Conservation (phyloP, 2,888 invertebrate species). For the Unio delphinus region DNA sequence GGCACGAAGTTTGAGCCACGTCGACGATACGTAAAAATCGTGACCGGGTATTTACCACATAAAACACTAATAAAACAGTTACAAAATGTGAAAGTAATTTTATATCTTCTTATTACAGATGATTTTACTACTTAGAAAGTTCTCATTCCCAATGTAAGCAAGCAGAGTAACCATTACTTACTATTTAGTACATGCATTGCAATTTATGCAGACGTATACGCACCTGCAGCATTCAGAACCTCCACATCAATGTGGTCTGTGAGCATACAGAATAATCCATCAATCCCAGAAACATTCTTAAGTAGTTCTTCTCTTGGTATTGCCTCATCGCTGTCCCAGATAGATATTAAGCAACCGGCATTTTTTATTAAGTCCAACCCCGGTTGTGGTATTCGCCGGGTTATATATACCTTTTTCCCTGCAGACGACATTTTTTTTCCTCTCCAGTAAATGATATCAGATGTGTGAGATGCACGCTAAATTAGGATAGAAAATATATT, state of each 20-base stretch:
- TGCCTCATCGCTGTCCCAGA: slow-evolving; percentile 60
- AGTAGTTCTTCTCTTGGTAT: slow-evolving; percentile 78
- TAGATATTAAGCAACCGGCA: slow-evolving; percentile 44
- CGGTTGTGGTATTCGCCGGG: slow-evolving; percentile 52
- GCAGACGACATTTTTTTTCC: not conserved
- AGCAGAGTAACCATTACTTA: not conserved
- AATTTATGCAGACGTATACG: slow-evolving; percentile 8
- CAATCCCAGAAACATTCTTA: slow-evolving; percentile 78
- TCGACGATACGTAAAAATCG: not conserved
- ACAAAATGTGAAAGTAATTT: not conserved
- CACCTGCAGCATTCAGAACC: slow-evolving; percentile 80
- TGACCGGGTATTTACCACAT: not conserved
- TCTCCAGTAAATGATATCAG: no score
- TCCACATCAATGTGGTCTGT: slow-evolving; percentile 87
- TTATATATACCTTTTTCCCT: slow-evolving; percentile 53
- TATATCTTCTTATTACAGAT: not conserved
- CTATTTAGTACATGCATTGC: not conserved
- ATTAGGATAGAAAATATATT: no score
- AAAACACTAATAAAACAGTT: not conserved
- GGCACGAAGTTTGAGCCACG: no score
- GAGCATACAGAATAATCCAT: slow-evolving; percentile 85
- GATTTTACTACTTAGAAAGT: no score
- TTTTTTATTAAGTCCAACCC: slow-evolving; percentile 47
- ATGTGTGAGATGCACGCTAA: no score
- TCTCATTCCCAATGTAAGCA: no score